These are phyloP conservation scores for Allygus modestus DNA, from an alignment of 2,888 invertebrate genomes.

Conservation along the genomic window DNA sequence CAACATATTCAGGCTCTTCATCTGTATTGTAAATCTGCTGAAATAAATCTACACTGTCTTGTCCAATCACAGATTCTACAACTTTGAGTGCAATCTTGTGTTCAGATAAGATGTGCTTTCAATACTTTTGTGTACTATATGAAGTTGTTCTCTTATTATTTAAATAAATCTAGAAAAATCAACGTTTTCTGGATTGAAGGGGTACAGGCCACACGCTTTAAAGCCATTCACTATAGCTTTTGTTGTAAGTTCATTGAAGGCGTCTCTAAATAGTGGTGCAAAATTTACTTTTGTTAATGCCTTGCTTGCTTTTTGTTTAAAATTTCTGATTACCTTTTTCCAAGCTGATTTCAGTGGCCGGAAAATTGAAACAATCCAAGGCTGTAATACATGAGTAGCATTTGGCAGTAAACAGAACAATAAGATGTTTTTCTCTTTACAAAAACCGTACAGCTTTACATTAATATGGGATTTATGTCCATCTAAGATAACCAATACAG, in stretches of 20 bases:
- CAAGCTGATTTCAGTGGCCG: conserved; percentile 66
- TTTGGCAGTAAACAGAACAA: conserved; percentile 66
- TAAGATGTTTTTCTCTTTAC: conserved; percentile 61
- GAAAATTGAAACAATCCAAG: conserved; percentile 69
- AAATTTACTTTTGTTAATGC: conserved; percentile 10
- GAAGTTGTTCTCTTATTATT: background rate
- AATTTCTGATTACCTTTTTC: no score
- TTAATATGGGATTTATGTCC: conserved; percentile 68
- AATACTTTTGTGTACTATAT: background rate
- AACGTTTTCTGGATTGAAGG: conserved; percentile 8
- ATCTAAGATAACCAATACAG: conserved; percentile 64
- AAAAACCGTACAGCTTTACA: conserved; percentile 66
- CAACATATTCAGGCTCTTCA: conserved; percentile 5
- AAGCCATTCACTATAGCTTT: background rate
- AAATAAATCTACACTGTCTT: conserved; percentile 18
- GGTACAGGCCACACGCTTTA: conserved; percentile 1
- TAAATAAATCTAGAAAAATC: background rate
- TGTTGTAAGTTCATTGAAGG: background rate
- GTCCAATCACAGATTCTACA: conserved; percentile 25
- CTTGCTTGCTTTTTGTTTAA: no score
- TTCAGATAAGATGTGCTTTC: conserved; percentile 23
- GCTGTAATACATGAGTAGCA: conserved; percentile 68
- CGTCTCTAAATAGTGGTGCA: background rate
- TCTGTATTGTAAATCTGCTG: conserved; percentile 17
- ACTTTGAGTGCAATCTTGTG: conserved; percentile 12